Evolutionary conservation across 2,113 vertebrate genomes (phyloP), one percentile per base, ranked within the genome.

Genomic region (Eolophus roseicapilla): DNA sequence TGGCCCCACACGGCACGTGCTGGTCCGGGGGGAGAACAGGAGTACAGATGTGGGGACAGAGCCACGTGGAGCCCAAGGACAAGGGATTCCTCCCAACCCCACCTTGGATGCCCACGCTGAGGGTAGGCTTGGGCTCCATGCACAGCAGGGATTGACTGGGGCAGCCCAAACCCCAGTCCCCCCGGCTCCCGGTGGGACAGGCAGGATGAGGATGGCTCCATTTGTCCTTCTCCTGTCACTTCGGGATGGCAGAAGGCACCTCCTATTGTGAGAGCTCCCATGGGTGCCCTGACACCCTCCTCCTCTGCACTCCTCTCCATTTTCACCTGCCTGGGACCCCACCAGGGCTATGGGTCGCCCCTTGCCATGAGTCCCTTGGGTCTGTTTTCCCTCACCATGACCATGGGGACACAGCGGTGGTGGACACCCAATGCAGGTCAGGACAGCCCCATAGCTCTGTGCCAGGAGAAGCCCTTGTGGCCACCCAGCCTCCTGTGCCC

Each of bases 341-440:
- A 17, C 44, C 1, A 17, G 0, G 6, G 27, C 27, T 0, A 0
- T 7, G 62, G 50, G 44, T 79, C n/a, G 35, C 31, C 47, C 33
- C 52, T 86, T 8, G 0, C 76, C 44, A 57, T 0, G 0, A 86
- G 37, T 29, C 43, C 19, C 41, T 53, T 12, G 0, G 29, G 14
- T 47, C 44, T 41, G 16, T 3, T 55, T 18, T 17, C 46, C 25
- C 44, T 24, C 50, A 21, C 29, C 17, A 4, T 2, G 2, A 23
- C 1, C 3, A 27, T 43, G 68, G 87, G 17, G 63, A 43, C 65
- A 37, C 10, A 17, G 20, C 12, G 17, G 52, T 55, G 68, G 19
- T 4, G 4, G 60, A 11, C 17, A 53, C 62, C 7, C n/a, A 6
- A 10, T 41, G 21, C 10, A 43, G 37, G 28, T 29, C 57, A n/a